Evolutionary conservation across 2,113 vertebrate genomes (phyloP).

Genomic region (Oenanthe oenanthe): DNA sequence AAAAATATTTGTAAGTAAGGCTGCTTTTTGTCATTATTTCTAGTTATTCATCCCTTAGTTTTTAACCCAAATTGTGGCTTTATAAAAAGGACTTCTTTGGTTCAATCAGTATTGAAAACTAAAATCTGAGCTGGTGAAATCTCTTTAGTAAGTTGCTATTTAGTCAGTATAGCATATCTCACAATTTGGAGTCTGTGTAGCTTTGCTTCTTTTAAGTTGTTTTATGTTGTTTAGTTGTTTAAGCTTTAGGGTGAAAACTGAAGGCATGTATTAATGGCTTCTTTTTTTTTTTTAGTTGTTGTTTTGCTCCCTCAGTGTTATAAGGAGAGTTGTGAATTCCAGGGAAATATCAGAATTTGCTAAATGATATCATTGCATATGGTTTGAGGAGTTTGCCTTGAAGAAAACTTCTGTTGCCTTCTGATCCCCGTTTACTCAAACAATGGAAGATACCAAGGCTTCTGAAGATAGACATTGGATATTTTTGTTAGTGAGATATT

Average conservation of each 20-base stretch:
- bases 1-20: not conserved
- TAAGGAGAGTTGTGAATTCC: not conserved
- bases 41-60: fast-evolving
- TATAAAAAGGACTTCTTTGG: not conserved
- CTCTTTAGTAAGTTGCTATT: fast-evolving
- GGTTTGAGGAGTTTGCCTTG: not conserved
- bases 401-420: not conserved
- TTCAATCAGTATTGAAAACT: not conserved
- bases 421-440: fast-evolving
- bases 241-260: not conserved
- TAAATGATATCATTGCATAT: fast-evolving
- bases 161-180: fast-evolving
- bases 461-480: fast-evolving
- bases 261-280: fast-evolving
- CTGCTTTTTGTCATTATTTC: not conserved
- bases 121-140: not conserved
- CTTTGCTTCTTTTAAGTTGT: not conserved
- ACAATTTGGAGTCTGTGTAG: fast-evolving
- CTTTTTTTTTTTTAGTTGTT: fast-evolving
- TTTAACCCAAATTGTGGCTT: not conserved
- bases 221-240: too few relatives aligned
- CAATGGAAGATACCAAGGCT: fast-evolving
- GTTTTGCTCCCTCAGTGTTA: not conserved
- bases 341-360: fast-evolving
- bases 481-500: fast-evolving